phyloP scores from a whole-genome alignment of 2,888 invertebrate genomes.

The Erebia ligea region DNA sequence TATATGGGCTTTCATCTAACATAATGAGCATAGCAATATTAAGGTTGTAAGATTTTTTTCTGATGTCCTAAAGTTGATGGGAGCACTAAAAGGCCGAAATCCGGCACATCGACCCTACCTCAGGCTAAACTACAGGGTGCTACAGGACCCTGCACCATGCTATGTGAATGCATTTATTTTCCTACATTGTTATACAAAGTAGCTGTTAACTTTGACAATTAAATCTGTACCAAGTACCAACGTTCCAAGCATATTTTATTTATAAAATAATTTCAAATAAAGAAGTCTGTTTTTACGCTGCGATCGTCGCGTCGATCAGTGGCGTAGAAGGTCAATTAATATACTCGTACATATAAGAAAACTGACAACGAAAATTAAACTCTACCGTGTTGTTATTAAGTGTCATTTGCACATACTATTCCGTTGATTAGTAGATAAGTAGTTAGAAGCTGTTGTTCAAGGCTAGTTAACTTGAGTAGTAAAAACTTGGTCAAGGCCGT shows the following conservation, averaged over 20 bases:
- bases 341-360: conserved; percentile 21
- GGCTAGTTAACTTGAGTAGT: conserved; percentile 57
- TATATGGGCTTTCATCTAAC: too few relatives aligned
- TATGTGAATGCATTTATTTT: too few relatives aligned
- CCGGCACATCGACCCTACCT: too few relatives aligned
- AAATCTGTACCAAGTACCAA: too few relatives aligned
- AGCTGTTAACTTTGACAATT: too few relatives aligned
- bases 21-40: too few relatives aligned
- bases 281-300: conserved; percentile 20
- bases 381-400: conserved; percentile 35
- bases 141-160: too few relatives aligned
- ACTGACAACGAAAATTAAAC: conserved; percentile 36
- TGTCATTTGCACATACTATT: conserved; percentile 20
- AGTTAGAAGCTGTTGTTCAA: conserved; percentile 58
- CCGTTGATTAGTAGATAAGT: conserved; percentile 48
- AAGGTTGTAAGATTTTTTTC: too few relatives aligned
- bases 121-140: too few relatives aligned
- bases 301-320: conserved; percentile 26
- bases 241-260: not conserved
- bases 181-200: too few relatives aligned
- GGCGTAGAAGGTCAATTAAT: conserved; percentile 31
- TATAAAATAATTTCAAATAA: conserved; percentile 5
- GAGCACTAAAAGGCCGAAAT: too few relatives aligned
- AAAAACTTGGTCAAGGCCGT: conserved; percentile 66
- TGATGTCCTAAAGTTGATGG: too few relatives aligned